These are phyloP conservation scores for Biston stratarius DNA, from an alignment of 2,888 invertebrate genomes.

Conservation along the genomic window DNA sequence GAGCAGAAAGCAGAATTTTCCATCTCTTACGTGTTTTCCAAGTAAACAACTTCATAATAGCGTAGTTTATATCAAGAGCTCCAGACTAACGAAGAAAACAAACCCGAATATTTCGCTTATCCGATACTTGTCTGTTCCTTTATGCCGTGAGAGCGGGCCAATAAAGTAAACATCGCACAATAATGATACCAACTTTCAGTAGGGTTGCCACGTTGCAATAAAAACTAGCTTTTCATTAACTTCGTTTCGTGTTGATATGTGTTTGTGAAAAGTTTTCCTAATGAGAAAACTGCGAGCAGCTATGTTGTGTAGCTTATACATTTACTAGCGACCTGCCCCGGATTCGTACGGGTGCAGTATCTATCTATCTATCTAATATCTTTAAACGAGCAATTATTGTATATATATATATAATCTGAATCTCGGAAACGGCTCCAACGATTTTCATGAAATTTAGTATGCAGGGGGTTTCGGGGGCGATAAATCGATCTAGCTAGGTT, in stretches of 20 bases:
- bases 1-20: background rate
- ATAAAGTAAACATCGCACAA: constrained; percentile 13
- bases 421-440: too few relatives aligned
- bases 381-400: too few relatives aligned
- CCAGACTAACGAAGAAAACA: background rate
- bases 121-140: background rate
- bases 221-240: background rate
- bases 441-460: too few relatives aligned
- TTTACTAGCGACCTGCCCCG: too few relatives aligned
- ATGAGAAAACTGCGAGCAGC: background rate
- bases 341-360: too few relatives aligned
- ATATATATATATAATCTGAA: too few relatives aligned
- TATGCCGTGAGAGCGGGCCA: background rate
- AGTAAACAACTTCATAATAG: background rate
- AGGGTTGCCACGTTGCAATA: constrained; percentile 8
- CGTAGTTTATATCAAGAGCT: background rate
- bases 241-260: background rate
- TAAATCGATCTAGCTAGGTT: too few relatives aligned
- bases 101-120: background rate
- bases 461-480: too few relatives aligned
- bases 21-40: background rate
- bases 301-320: background rate
- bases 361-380: too few relatives aligned
- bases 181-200: constrained; percentile 3
- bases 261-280: background rate